Percentiles rank a stretch among this genome's conserved stretches.
Conservation (phyloP, 2,888 invertebrate genomes). For the Chaetogeoica ovagalla region DNA sequence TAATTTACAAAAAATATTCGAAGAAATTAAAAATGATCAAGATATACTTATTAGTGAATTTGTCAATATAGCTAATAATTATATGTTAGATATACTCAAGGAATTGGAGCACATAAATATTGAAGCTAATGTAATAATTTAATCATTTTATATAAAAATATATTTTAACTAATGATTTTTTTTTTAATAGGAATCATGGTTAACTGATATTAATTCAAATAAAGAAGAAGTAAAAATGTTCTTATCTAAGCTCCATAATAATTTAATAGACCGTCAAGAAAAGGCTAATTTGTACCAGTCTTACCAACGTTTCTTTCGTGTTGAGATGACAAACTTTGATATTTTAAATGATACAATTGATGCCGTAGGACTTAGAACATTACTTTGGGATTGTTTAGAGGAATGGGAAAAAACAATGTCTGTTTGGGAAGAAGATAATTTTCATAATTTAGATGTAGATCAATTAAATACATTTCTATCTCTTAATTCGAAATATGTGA, state of each 20-base stretch:
- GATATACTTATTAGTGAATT: constrained; percentile 29
- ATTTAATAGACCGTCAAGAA: constrained; percentile 68
- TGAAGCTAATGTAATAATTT: constrained; percentile 30
- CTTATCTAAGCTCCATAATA: constrained; percentile 68
- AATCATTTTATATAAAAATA: not conserved
- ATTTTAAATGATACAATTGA: constrained; percentile 77
- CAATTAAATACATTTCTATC: constrained; percentile 70
- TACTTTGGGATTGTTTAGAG: constrained; percentile 75
- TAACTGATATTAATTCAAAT: constrained; percentile 74
- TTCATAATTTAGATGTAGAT: constrained; percentile 71
- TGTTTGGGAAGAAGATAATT: constrained; percentile 61
- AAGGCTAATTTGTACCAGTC: constrained; percentile 74
- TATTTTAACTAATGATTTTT: constrained; percentile 46
- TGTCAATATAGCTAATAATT: constrained; percentile 27
- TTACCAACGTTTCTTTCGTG: constrained; percentile 69
- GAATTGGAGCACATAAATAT: constrained; percentile 31
- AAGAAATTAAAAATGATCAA: constrained; percentile 31
- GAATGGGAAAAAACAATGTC: constrained; percentile 67
- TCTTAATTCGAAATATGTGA: constrained; percentile 72
- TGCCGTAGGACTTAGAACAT: constrained; percentile 77
- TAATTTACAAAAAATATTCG: constrained; percentile 25
- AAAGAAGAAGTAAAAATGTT: constrained; percentile 68
- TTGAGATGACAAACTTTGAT: constrained; percentile 82
- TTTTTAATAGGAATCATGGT: constrained; percentile 69
- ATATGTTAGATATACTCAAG: constrained; percentile 14